Percentiles rank a stretch among this genome's conserved stretches.
Evolutionary conservation across 2,888 invertebrate genomes (phyloP).

Genomic region (Tenthredo livida): DNA sequence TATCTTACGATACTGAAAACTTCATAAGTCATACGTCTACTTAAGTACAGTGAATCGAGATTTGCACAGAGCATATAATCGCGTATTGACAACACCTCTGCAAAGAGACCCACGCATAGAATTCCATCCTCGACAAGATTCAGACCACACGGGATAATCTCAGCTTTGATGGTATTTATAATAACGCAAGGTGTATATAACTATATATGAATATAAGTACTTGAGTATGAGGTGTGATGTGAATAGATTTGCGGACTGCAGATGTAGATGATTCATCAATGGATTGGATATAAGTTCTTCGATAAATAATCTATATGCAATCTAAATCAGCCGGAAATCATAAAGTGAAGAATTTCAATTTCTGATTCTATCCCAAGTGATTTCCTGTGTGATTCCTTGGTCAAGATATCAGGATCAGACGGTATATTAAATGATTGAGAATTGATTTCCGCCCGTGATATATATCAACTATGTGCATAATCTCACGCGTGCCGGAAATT

Average conservation of each 20-base stretch:
- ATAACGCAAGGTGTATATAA: not conserved
- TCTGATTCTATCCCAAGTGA: not conserved
- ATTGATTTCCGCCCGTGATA: not conserved
- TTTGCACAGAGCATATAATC: constrained; percentile 1
- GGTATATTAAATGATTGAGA: not conserved
- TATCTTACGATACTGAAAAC: not conserved
- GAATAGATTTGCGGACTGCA: not conserved
- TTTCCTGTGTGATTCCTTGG: not conserved
- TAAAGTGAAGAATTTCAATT: not conserved
- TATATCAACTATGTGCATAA: not conserved
- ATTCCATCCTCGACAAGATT: not conserved
- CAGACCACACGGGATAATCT: constrained; percentile 24
- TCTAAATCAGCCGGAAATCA: not conserved
- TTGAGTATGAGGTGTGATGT: not conserved
- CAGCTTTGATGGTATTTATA: not conserved
- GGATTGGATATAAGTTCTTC: not conserved
- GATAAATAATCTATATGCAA: not conserved
- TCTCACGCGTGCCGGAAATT: not conserved
- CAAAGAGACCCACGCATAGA: constrained; percentile 4
- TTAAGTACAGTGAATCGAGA: not conserved
- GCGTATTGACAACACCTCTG: constrained; percentile 30
- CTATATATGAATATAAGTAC: not conserved
- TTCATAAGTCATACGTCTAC: not conserved
- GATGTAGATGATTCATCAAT: not conserved
- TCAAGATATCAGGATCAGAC: not conserved